These are phyloP conservation scores for Xyrichtys novacula DNA, from an alignment of 2,797 vertebrate species.

Conservation along the genomic window DNA sequence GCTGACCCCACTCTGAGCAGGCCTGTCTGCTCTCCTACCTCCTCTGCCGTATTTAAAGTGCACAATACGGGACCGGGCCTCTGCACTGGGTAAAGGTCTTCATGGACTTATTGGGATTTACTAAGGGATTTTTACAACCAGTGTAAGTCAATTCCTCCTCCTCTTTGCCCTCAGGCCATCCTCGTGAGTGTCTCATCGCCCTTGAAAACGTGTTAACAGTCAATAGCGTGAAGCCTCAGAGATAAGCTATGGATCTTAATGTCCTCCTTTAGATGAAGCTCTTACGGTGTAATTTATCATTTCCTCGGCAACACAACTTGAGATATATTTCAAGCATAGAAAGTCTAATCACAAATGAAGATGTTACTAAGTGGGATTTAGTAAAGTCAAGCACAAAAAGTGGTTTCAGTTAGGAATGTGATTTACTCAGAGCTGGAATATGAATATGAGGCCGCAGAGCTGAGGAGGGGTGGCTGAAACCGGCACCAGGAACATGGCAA, in stretches of 20 bases:
- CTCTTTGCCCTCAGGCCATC: slow-evolving; percentile 62
- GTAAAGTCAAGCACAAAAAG: slow-evolving; percentile 46
- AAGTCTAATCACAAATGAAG: slow-evolving; percentile 27
- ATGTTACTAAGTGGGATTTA: slow-evolving; percentile 24
- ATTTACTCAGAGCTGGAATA: slow-evolving; percentile 58
- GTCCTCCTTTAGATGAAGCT: slow-evolving; percentile 43
- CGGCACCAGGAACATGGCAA: slow-evolving; percentile 79
- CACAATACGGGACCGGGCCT: slow-evolving; percentile 67
- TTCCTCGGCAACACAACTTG: slow-evolving; percentile 20
- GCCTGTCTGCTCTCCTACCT: slow-evolving; percentile 36
- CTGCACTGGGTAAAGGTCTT: slow-evolving; percentile 70
- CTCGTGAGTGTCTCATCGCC: slow-evolving; percentile 62
- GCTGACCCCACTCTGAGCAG: slow-evolving; percentile 59
- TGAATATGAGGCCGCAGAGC: slow-evolving; percentile 65
- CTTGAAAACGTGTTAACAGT: slow-evolving; percentile 75
- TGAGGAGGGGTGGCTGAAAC: slow-evolving; percentile 65
- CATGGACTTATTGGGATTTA: slow-evolving; percentile 78
- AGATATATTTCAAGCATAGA: slow-evolving; percentile 22
- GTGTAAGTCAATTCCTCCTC: slow-evolving; percentile 68
- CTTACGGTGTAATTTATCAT: slow-evolving; percentile 41
- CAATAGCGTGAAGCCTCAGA: slow-evolving; percentile 57
- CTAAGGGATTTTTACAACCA: slow-evolving; percentile 69
- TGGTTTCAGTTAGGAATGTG: slow-evolving; percentile 46
- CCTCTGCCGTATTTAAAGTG: slow-evolving; percentile 67
- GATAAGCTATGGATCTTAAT: slow-evolving; percentile 60